These are phyloP conservation scores for Spheniscus humboldti DNA, from an alignment of 2,797 vertebrate genomes.

Conservation along the genomic window DNA sequence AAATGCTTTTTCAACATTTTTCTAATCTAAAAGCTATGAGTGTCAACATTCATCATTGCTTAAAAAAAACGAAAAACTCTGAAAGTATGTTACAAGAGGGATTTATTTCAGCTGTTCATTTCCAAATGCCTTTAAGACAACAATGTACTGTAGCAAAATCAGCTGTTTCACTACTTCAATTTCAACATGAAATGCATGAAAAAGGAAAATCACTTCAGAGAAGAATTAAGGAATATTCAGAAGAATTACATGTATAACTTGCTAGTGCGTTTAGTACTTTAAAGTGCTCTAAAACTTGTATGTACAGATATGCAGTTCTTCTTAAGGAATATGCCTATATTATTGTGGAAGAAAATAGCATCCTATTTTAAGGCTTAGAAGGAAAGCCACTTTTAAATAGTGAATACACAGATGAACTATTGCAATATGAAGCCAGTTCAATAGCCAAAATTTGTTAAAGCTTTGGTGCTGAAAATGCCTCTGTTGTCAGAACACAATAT, in stretches of 20 bases:
- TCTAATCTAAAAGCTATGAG: neutral
- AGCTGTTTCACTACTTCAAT: neutral
- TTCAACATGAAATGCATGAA: neutral
- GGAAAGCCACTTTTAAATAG: neutral
- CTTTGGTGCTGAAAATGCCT: neutral
- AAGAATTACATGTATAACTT: neutral
- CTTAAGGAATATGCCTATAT: neutral
- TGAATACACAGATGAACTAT: neutral
- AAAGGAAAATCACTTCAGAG: neutral
- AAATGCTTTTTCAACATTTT: neutral
- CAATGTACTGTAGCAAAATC: neutral
- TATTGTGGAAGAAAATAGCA: neutral
- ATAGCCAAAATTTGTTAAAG: neutral
- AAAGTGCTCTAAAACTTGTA: neutral
- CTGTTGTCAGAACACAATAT: neutral
- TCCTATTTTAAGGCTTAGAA: neutral
- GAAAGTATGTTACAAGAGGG: neutral
- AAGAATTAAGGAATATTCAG: neutral
- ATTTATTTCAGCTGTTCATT: constrained; percentile 25
- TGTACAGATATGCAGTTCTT: neutral
- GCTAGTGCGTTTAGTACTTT: neutral
- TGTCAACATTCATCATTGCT: neutral
- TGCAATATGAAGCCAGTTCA: neutral
- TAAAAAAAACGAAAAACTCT: neutral
- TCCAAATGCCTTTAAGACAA: constrained; percentile 21